Percentiles rank a stretch among this genome's conserved stretches.
Conservation (phyloP, 1,140 invertebrate species). For the Stegodyphus dumicola region DNA sequence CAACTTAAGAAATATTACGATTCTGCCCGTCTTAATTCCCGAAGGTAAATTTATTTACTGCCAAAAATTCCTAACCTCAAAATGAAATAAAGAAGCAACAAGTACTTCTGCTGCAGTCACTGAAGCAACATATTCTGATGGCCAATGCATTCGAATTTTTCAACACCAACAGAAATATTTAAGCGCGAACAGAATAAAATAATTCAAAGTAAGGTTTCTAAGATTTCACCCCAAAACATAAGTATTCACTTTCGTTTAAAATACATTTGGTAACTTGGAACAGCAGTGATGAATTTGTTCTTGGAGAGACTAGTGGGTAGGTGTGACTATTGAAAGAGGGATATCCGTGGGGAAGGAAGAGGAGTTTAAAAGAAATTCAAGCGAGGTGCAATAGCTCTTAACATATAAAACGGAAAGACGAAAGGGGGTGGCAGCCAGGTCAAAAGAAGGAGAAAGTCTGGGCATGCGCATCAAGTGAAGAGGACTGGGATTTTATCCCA, state of each 20-base stretch:
- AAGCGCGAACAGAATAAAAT: too few relatives aligned
- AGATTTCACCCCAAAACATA: too few relatives aligned
- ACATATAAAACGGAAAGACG: constrained; percentile 25
- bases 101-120: too few relatives aligned
- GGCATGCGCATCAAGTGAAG: constrained; percentile 35
- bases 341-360: background rate
- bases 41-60: too few relatives aligned
- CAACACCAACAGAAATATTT: too few relatives aligned
- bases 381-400: constrained; percentile 42
- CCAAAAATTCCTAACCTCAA: too few relatives aligned
- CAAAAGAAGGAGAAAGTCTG: constrained; percentile 11
- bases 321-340: background rate
- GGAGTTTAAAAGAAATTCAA: constrained; percentile 45
- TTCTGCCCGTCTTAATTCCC: too few relatives aligned
- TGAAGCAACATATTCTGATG: too few relatives aligned
- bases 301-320: background rate
- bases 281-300: constrained; percentile 20
- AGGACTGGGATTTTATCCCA: constrained; percentile 51
- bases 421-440: background rate
- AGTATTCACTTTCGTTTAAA: background rate
- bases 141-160: too few relatives aligned
- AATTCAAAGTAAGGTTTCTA: too few relatives aligned
- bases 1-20: too few relatives aligned
- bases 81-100: too few relatives aligned
- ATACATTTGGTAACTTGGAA: constrained; percentile 5